These are phyloP conservation scores for Xiphorhynchus erythropygius DNA, from an alignment of 2,797 vertebrate genomes.

Conservation along the genomic window DNA sequence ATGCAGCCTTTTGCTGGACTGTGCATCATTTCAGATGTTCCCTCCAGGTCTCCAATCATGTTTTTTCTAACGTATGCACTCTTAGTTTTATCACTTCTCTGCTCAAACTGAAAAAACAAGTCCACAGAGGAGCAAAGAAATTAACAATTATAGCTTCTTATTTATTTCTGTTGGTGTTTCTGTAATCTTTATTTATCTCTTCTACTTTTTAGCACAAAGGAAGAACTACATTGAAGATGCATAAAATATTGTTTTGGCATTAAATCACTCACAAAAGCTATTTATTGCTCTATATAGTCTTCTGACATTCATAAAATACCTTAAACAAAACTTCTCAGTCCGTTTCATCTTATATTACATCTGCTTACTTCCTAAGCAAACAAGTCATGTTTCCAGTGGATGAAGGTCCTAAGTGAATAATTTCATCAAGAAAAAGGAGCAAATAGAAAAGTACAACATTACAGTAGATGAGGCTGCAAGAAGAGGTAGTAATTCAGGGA, in stretches of 20 bases:
- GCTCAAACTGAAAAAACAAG: background rate
- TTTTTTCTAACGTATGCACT: background rate
- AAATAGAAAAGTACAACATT: background rate
- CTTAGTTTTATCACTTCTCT: background rate
- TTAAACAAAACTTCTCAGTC: background rate
- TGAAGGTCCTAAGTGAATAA: background rate
- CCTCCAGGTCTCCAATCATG: background rate
- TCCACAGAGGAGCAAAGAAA: background rate
- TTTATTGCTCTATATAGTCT: background rate
- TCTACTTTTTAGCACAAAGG: background rate
- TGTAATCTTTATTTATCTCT: background rate
- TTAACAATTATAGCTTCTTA: background rate
- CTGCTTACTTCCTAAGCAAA: background rate
- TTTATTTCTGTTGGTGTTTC: background rate
- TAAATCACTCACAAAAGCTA: background rate
- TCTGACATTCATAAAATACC: background rate
- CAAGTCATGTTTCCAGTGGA: background rate
- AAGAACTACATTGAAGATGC: background rate
- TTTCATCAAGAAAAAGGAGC: background rate
- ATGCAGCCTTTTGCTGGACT: background rate
- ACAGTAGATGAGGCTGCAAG: background rate
- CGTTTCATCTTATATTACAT: background rate
- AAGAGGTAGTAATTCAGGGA: background rate
- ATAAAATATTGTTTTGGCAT: background rate
- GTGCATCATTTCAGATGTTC: background rate